Evolutionary conservation across 2,888 invertebrate genomes (phyloP).

Genomic region (Lasioglossum vierecki): DNA sequence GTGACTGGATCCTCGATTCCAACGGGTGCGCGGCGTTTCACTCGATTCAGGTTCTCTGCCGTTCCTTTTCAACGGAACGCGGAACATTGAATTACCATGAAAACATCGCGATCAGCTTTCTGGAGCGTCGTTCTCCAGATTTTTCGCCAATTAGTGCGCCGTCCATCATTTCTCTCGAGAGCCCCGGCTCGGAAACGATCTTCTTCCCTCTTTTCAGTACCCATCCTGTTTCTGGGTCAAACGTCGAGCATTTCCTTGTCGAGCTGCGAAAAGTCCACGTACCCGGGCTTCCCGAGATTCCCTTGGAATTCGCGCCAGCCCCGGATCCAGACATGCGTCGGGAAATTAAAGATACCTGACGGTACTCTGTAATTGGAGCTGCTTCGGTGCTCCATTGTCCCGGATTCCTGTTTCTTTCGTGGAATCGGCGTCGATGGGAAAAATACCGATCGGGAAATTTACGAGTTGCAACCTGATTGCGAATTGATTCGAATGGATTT

Average conservation of each 20-base stretch:
- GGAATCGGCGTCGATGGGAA: neutral
- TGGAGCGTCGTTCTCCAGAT: conserved; percentile 1
- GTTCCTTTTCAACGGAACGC: conserved; percentile 2
- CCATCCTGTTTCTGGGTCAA: conserved; percentile 31
- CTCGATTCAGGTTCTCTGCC: neutral
- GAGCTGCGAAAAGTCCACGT: neutral
- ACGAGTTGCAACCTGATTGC: neutral
- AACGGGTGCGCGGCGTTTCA: conserved; percentile 22
- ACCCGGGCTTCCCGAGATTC: neutral
- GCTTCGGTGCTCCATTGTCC: conserved; percentile 20
- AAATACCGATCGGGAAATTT: neutral
- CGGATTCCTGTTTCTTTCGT: neutral
- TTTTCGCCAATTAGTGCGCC: conserved; percentile 19
- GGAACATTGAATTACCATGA: conserved; percentile 3
- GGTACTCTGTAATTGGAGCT: conserved; percentile 15
- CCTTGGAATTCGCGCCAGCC: neutral
- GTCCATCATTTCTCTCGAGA: conserved; percentile 9
- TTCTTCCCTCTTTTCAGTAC: neutral
- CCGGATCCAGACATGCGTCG: neutral
- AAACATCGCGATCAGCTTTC: conserved; percentile 5
- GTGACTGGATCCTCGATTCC: conserved; percentile 14
- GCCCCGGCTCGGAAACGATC: conserved; percentile 1
- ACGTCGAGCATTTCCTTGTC: neutral
- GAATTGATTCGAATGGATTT: neutral
- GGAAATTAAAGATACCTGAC: conserved; percentile 30